Evolutionary conservation across 2,888 invertebrate species (phyloP).

Genomic region (Ypsolopha sequella): DNA sequence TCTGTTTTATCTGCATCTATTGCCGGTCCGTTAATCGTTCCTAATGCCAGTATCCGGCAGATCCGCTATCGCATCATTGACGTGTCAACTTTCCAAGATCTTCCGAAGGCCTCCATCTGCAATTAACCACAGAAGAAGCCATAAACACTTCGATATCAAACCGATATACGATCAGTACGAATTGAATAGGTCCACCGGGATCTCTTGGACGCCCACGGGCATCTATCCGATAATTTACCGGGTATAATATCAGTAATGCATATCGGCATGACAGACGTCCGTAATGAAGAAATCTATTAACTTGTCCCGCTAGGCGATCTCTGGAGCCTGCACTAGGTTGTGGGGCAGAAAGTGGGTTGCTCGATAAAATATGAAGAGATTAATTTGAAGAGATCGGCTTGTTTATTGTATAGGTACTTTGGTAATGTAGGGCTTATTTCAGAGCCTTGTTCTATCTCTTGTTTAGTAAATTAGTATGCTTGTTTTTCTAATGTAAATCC

Average conservation of each 20-base stretch:
- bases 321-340: neutral
- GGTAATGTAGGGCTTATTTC: no score
- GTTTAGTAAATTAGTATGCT: no score
- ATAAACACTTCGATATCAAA: constrained; percentile 1
- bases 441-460: no score
- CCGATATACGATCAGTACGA: neutral
- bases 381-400: neutral
- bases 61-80: no score
- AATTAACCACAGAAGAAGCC: constrained; percentile 2
- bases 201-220: constrained; percentile 11
- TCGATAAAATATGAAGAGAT: constrained; percentile 2
- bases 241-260: constrained; percentile 23
- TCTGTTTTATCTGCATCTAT: no score
- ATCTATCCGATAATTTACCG: constrained; percentile 13
- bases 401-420: neutral
- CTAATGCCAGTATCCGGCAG: no score
- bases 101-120: neutral
- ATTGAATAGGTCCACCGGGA: neutral
- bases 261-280: constrained; percentile 15
- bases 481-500: no score
- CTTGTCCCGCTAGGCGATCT: constrained; percentile 9
- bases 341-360: constrained; percentile 4
- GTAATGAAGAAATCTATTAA: constrained; percentile 32
- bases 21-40: no score
- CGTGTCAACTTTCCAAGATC: neutral